Conservation (phyloP, 2,797 vertebrate genomes). For the Micrastur ruficollis region DNA sequence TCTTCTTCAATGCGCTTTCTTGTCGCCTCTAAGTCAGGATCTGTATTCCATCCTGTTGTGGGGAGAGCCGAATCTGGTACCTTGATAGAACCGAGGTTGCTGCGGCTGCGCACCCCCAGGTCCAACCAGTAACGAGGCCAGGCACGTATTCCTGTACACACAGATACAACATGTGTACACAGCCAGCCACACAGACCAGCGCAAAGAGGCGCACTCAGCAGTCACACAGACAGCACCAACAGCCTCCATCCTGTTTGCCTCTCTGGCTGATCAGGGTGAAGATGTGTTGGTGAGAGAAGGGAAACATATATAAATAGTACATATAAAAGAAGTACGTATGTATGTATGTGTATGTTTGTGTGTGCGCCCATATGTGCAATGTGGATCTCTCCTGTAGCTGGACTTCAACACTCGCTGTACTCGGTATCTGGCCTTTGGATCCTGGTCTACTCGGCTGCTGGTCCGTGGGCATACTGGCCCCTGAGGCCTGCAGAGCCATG, state of each 20-base stretch:
- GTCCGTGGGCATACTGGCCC: neutral
- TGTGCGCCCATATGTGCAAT: neutral
- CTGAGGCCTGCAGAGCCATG: fast-evolving
- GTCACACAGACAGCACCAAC: neutral
- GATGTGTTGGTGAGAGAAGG: neutral
- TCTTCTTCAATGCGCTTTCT: neutral
- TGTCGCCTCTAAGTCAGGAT: neutral
- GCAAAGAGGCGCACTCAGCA: fast-evolving
- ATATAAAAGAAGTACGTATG: neutral
- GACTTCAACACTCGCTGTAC: fast-evolving
- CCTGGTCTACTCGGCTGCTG: neutral
- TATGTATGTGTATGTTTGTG: neutral
- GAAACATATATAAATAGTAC: neutral
- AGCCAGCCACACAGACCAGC: neutral
- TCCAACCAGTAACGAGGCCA: neutral
- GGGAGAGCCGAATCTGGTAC: neutral
- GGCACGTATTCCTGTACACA: neutral
- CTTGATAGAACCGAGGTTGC: neutral
- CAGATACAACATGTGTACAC: fast-evolving
- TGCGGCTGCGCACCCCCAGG: neutral
- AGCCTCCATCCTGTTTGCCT: neutral
- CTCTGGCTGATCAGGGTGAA: neutral
- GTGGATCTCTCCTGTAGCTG: neutral
- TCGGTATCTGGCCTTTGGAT: neutral
- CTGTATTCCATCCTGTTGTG: neutral